phyloP scores from a whole-genome alignment of 1,140 invertebrate species.

The Hydropsyche tenuis region DNA sequence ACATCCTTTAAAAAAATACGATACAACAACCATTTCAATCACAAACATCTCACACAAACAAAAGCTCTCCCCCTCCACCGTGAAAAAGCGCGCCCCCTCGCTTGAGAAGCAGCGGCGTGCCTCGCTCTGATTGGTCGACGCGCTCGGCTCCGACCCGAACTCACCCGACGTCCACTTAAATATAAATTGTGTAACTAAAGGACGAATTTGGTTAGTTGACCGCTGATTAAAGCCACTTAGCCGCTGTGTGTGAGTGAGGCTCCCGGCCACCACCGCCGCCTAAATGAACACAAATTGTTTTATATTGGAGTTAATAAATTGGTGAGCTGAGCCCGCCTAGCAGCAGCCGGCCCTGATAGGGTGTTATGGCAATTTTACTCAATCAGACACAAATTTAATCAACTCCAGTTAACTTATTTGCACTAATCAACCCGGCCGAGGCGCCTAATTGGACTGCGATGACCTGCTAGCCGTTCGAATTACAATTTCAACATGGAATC shows the following conservation, averaged over 20 bases:
- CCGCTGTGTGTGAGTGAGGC: conserved; percentile 52
- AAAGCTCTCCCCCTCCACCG: too few species aligned
- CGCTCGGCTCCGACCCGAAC: conserved; percentile 36
- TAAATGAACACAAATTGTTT: conserved; percentile 64
- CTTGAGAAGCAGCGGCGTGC: conserved; percentile 46
- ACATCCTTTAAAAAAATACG: too few species aligned
- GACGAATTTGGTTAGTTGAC: conserved; percentile 65
- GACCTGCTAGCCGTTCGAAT: neutral
- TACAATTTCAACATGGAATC: conserved; percentile 67
- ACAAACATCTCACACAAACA: too few species aligned
- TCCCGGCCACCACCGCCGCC: conserved; percentile 49
- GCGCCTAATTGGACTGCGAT: conserved; percentile 38
- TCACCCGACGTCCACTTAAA: conserved; percentile 50
- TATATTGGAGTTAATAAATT: conserved; percentile 59
- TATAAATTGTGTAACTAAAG: conserved; percentile 66
- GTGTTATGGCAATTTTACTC: conserved; percentile 52
- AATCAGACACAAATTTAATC: conserved; percentile 51
- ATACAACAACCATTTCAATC: too few species aligned
- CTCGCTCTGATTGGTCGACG: conserved; percentile 52
- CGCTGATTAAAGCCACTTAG: conserved; percentile 66
- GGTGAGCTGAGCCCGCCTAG: conserved; percentile 50
- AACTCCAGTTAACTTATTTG: conserved; percentile 48
- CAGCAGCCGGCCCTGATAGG: conserved; percentile 49
- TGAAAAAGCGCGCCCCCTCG: neutral
- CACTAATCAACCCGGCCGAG: conserved; percentile 45